Conservation (phyloP, 1,140 invertebrate genomes). For the Diuraphis noxia region DNA sequence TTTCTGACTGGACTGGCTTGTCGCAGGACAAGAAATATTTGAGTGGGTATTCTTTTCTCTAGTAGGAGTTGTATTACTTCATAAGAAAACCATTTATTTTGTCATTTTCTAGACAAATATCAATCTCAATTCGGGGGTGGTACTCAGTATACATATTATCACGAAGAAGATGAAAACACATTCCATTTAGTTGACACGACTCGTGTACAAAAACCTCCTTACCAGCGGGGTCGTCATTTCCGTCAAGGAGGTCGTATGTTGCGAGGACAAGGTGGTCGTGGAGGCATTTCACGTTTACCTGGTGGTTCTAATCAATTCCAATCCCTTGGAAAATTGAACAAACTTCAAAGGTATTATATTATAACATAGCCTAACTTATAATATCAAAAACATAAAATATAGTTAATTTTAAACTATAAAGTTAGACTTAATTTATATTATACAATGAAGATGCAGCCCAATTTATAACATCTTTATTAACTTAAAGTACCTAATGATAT, state of each 20-base stretch:
- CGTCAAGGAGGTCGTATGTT: conserved; percentile 77
- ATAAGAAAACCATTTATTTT: not conserved
- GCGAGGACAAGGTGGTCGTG: conserved; percentile 73
- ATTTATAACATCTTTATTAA: not conserved
- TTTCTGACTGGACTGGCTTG: conserved; percentile 96
- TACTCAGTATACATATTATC: conserved; percentile 95
- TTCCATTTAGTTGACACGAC: conserved; percentile 97
- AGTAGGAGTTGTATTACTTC: conserved; percentile 20
- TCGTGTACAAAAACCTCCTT: conserved; percentile 84
- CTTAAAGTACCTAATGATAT: not conserved
- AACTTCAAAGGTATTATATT: conserved; percentile 64
- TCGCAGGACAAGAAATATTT: conserved; percentile 93
- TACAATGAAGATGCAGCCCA: not conserved
- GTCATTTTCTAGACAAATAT: conserved; percentile 80
- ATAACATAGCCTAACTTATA: not conserved
- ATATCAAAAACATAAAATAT: not conserved
- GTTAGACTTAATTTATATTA: not conserved
- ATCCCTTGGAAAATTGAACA: conserved; percentile 61
- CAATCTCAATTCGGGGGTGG: conserved; percentile 92
- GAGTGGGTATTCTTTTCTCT: conserved; percentile 69
- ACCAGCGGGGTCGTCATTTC: conserved; percentile 81
- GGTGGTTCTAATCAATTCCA: conserved; percentile 60
- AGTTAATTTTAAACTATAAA: not conserved
- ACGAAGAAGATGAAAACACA: conserved; percentile 97
- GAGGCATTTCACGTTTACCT: conserved; percentile 61